phyloP scores from a whole-genome alignment of 2,888 invertebrate genomes.

The Lysandra coridon region DNA sequence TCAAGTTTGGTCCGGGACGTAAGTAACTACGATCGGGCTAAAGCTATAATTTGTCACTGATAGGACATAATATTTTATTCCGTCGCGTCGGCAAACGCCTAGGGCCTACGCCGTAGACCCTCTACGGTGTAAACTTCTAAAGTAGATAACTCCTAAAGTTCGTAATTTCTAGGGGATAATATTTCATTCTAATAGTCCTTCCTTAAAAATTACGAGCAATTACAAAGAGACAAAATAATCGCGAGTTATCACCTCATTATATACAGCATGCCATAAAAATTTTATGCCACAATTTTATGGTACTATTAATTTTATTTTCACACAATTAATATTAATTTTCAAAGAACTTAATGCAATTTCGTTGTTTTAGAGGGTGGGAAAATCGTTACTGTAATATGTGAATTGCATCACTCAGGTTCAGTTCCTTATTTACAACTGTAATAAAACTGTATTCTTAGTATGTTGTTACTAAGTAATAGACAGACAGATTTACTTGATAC shows the following conservation, averaged over 20 bases:
- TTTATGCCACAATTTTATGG: constrained; percentile 9
- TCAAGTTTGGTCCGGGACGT: no score
- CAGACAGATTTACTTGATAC: background rate
- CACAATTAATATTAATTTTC: background rate
- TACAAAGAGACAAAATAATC: constrained; percentile 1
- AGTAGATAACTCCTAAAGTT: background rate
- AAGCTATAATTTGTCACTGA: no score
- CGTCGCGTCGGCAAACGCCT: no score
- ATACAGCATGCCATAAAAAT: background rate
- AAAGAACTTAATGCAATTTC: constrained; percentile 18
- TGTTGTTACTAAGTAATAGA: background rate
- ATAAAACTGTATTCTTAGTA: constrained; percentile 8
- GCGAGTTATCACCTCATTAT: constrained; percentile 11
- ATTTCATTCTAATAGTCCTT: background rate
- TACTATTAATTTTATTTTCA: constrained; percentile 26
- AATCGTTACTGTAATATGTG: constrained; percentile 4
- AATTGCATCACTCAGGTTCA: constrained; percentile 10
- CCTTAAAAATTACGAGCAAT: background rate
- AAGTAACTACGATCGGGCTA: no score
- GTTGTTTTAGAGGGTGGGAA: constrained; percentile 3
- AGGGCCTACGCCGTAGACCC: no score
- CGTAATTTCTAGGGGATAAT: background rate
- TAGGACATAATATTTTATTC: no score
- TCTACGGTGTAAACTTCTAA: no score
- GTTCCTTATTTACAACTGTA: constrained; percentile 1